Evolutionary conservation across 2,797 vertebrate species (phyloP).

Genomic region (Phrynocephalus forsythii): DNA sequence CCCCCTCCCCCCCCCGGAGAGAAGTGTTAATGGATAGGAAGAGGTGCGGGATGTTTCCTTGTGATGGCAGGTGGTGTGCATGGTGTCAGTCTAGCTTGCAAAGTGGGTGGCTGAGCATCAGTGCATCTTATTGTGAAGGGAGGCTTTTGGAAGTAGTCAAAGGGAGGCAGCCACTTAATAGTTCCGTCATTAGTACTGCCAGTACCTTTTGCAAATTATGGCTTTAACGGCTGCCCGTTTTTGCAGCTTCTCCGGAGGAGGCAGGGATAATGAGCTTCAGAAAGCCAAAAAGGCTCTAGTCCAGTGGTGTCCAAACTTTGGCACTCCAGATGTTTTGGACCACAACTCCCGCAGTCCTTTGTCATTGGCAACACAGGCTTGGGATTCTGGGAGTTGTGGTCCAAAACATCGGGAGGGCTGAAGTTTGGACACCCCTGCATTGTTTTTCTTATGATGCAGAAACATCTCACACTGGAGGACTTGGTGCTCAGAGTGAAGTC

Average conservation of each 20-base stretch:
- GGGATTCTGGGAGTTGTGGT: too few species aligned
- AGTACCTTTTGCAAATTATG: background rate
- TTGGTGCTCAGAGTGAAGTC: background rate
- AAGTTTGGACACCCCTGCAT: too few species aligned
- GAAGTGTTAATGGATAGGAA: background rate
- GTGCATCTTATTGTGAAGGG: background rate
- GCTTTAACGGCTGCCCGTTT: background rate
- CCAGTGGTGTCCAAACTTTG: too few species aligned
- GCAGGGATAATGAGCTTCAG: too few species aligned
- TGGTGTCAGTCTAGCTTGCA: background rate
- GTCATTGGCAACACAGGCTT: too few species aligned
- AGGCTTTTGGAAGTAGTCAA: background rate
- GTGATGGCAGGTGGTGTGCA: background rate
- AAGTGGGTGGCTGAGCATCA: background rate
- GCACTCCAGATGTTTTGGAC: too few species aligned
- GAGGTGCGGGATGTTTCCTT: background rate
- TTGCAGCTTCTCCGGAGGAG: background rate
- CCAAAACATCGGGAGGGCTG: too few species aligned
- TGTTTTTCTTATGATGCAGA: too few species aligned
- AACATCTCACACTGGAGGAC: background rate
- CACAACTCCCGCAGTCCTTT: too few species aligned
- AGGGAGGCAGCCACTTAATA: background rate
- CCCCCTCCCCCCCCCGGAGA: background rate
- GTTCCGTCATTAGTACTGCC: background rate
- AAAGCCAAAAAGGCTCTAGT: background rate